Base-by-base conservation (phyloP, 92 coral and sea anemone species). In the Plumapathes pennacea region DNA sequence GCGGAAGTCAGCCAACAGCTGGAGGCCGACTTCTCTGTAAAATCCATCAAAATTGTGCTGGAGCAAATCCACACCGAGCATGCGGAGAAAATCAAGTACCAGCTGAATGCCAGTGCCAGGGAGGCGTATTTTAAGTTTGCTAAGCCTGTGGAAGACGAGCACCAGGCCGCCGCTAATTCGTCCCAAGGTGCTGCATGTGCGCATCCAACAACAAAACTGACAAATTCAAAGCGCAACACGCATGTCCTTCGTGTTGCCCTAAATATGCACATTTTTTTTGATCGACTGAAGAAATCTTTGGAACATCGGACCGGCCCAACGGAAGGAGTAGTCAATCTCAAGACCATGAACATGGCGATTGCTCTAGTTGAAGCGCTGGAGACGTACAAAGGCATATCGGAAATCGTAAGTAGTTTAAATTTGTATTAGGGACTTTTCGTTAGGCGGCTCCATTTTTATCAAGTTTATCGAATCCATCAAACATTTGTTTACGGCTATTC, bases 121-220 rank as follows among this genome's bases (percentile, higher is more conserved):
- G 79, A 78, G 28, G 74, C 81, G 50, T 71, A 62, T 32, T 71
- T 62, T 43, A 72, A 72, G 59, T 82, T 80, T 26, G 69, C 86
- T 10, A 80, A 80, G 43, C 81, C 76, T 34, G 76, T 64, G 51
- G 76, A 80, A 46, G 54, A 59, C 30, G 54, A 42, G 19, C 21
- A 38, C 20, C 57, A 61, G 9, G n/a, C n/a, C n/a, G n/a, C n/a
- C n/a, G n/a, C n/a, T n/a, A n/a, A n/a, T n/a, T 76, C 83, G 9
- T 12, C 24, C 38, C 31, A 64, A 21, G 46, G 12, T 4, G 10
- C 31, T 9, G 65, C 48, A 23, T 1, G 24, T 33, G 25, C 13
- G 11, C 12, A 63, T 19, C 38, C 15, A 23, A 2, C 11, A 36
- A 37, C 38, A 28, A 17, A 53, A 62, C 33, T 42, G 18, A 58